phyloP scores from a whole-genome alignment of 2,888 invertebrate genomes.

The Lordiphosa andalusiaca region DNA sequence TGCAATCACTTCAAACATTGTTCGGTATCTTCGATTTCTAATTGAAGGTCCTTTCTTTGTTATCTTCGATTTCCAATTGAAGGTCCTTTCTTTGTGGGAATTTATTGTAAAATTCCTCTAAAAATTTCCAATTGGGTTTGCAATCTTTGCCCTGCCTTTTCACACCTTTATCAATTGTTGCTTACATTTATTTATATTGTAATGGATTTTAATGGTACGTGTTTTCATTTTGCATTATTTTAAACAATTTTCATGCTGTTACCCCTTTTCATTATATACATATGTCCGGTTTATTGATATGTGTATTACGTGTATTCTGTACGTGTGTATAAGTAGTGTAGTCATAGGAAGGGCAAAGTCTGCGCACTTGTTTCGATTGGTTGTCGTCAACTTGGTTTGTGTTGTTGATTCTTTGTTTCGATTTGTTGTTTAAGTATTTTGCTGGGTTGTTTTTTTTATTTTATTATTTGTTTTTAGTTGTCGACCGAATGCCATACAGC shows the following conservation, averaged over 20 bases:
- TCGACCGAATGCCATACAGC: slow-evolving; percentile 31
- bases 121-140: too few relatives aligned
- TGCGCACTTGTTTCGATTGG: slow-evolving; percentile 55
- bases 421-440: slow-evolving; percentile 27
- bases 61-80: too few relatives aligned
- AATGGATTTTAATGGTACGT: slow-evolving; percentile 4
- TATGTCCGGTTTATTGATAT: neutral
- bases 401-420: slow-evolving; percentile 24
- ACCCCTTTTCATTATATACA: neutral
- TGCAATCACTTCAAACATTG: too few relatives aligned
- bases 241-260: neutral
- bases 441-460: slow-evolving; percentile 13
- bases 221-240: slow-evolving; percentile 5
- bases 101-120: too few relatives aligned
- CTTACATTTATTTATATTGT: slow-evolving; percentile 8
- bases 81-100: slow-evolving; percentile 3
- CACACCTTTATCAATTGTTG: slow-evolving; percentile 8
- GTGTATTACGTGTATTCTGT: too few relatives aligned
- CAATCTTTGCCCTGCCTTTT: too few relatives aligned
- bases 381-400: slow-evolving; percentile 42
- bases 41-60: too few relatives aligned
- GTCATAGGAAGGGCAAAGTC: slow-evolving; percentile 76
- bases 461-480: slow-evolving; percentile 43
- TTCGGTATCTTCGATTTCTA: too few relatives aligned
- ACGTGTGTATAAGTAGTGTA: slow-evolving; percentile 27